Base-by-base conservation (phyloP, 2,888 invertebrate genomes). In the Syrphus vitripennis region DNA sequence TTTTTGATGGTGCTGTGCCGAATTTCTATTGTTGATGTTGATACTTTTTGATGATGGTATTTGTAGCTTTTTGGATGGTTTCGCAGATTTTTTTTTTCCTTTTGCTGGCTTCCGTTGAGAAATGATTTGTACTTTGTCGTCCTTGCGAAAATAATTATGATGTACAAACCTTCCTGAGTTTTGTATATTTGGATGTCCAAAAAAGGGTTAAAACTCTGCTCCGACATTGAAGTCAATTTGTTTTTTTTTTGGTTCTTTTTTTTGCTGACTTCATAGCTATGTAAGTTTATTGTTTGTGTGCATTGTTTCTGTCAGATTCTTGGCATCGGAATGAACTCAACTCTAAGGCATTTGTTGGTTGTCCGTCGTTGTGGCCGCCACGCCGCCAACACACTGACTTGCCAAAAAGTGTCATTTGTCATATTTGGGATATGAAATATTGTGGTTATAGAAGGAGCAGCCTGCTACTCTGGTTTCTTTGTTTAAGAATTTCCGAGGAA, bases 371-470 rank as follows among this genome's bases (percentile, higher is more conserved):
- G 77, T 70, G 40, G 75, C 65, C 48, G 76, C 67, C 72, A 19
- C 14, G 81, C 71, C 71, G 84, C 74, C 86, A 78, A 74, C 63
- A 50, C 82, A 45, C 29, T 86, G 86, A 86, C 86, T 86, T 86
- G 86, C 86, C 74, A 82, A 82, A 82, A 86, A 82, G 65, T 78
- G 78, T 74, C 86, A 86, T 86, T 86, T 86, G 86, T 86, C 86
- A 82, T 77, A 86, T 81, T 86, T 77, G 37, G 63, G 21, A 5
- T 74, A 74, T 86, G 74, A 82, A 78, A 82, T 65, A 82, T 82
- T 86, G 63, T 74, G 57, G 57, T 37, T 10, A 21, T 2, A 45
- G 26, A n/a, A n/a, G n/a, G n/a, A n/a, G 4, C 48, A 21, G 1
- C 10, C 42, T 5, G 26, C 21, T 21, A 57, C 42, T n/a, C n/a